Percentiles rank a stretch among this genome's conserved stretches.
Conservation (phyloP, 2,888 invertebrate genomes). For the Ectemnius cavifrons region DNA sequence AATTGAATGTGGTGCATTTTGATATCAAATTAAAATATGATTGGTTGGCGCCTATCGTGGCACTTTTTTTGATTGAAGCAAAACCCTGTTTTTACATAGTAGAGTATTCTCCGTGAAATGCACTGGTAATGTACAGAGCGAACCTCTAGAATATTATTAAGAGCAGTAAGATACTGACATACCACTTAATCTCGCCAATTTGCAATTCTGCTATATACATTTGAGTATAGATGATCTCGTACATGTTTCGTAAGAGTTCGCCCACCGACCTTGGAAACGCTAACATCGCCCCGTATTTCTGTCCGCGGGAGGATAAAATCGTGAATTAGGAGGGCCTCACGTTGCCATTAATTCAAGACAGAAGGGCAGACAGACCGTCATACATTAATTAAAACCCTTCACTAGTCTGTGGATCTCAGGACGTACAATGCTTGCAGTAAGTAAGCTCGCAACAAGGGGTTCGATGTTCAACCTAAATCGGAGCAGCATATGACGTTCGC, state of each 20-base stretch:
- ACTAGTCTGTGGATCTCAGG: slow-evolving; percentile 27
- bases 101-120: no score
- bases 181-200: not conserved
- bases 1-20: no score
- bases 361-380: slow-evolving; percentile 6
- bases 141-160: not conserved
- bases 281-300: slow-evolving; percentile 40
- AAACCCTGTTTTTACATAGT: no score
- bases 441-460: slow-evolving; percentile 28
- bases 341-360: slow-evolving; percentile 11
- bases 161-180: not conserved
- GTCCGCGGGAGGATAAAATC: slow-evolving; percentile 35
- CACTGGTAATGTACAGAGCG: not conserved
- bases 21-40: no score
- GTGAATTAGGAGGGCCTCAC: slow-evolving; percentile 26
- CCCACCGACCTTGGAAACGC: slow-evolving; percentile 49
- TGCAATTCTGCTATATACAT: not conserved
- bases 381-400: not conserved
- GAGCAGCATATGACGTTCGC: slow-evolving; percentile 18
- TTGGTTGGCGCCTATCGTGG: no score
- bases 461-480: slow-evolving; percentile 7
- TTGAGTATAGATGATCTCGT: not conserved
- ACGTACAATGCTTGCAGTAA: slow-evolving; percentile 69
- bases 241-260: slow-evolving; percentile 39
- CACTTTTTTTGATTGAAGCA: no score